These are phyloP conservation scores for Mastomys coucha DNA, from an alignment of 2,113 vertebrate genomes.

Conservation along the genomic window DNA sequence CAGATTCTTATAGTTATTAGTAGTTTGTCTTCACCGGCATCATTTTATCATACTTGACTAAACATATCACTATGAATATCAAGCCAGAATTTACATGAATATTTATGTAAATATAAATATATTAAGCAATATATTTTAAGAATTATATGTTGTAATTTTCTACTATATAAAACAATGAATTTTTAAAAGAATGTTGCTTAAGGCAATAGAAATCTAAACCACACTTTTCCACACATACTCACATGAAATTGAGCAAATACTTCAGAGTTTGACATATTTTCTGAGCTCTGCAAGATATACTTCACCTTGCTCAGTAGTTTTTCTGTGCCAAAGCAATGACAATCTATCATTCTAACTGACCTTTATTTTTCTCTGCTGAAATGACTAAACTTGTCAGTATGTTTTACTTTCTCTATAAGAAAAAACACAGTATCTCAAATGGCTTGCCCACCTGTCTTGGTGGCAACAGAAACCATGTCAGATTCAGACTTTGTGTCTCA, in stretches of 20 bases:
- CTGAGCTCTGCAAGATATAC: background rate
- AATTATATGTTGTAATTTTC: background rate
- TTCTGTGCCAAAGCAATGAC: background rate
- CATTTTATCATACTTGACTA: background rate
- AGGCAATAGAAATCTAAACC: background rate
- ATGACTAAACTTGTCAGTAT: background rate
- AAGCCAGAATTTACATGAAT: background rate
- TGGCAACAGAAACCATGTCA: background rate
- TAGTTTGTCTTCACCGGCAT: background rate
- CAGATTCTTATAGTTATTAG: background rate
- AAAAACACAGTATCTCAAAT: background rate
- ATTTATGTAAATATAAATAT: no score
- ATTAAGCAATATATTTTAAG: constrained; percentile 21
- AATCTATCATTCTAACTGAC: background rate
- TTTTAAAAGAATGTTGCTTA: background rate
- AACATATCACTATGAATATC: background rate
- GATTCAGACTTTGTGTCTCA: background rate
- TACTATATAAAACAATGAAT: background rate
- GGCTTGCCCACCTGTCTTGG: background rate
- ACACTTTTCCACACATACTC: background rate
- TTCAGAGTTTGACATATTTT: background rate
- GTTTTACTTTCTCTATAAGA: background rate
- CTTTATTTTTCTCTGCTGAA: background rate
- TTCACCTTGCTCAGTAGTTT: background rate
- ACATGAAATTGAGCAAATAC: background rate